Conservation (phyloP, 2,113 vertebrate species). For the Cromileptes altivelis region DNA sequence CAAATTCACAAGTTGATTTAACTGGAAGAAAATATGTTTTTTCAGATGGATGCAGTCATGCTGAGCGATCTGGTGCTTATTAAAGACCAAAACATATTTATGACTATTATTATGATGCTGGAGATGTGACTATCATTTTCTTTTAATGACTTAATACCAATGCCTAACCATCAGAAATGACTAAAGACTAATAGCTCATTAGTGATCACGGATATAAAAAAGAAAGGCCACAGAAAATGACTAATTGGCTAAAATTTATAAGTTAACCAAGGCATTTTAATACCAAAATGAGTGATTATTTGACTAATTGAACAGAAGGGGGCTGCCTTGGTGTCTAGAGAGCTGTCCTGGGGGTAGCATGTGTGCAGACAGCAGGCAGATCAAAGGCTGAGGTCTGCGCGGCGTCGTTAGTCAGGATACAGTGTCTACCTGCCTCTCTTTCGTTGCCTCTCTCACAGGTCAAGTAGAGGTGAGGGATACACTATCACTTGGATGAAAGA, state of each 20-base stretch:
- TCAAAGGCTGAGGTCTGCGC: conserved; percentile 59
- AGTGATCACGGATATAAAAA: conserved; percentile 22
- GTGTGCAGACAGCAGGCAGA: conserved; percentile 66
- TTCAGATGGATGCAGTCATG: conserved; percentile 21
- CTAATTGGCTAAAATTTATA: conserved; percentile 42
- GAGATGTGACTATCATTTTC: conserved; percentile 35
- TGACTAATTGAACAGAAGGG: conserved; percentile 60
- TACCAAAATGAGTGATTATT: conserved; percentile 28
- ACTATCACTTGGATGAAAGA: conserved; percentile 73
- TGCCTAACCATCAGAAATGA: conserved; percentile 58
- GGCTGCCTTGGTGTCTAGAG: conserved; percentile 23
- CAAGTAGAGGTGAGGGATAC: conserved; percentile 73
- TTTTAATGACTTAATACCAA: conserved; percentile 25
- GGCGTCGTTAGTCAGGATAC: conserved; percentile 63
- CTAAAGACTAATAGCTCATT: conserved; percentile 52
- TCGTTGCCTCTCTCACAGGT: conserved; percentile 52
- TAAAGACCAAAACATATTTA: conserved; percentile 30
- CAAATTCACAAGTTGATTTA: neutral
- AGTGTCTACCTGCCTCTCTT: conserved; percentile 54
- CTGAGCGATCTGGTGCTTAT: conserved; percentile 1
- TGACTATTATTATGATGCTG: conserved; percentile 43
- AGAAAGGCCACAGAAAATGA: conserved; percentile 35
- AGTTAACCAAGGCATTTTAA: conserved; percentile 43
- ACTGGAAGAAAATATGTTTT: neutral
- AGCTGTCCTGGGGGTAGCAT: conserved; percentile 49